These are phyloP conservation scores for Origma solitaria DNA, from an alignment of 2,113 vertebrate species.

Conservation along the genomic window DNA sequence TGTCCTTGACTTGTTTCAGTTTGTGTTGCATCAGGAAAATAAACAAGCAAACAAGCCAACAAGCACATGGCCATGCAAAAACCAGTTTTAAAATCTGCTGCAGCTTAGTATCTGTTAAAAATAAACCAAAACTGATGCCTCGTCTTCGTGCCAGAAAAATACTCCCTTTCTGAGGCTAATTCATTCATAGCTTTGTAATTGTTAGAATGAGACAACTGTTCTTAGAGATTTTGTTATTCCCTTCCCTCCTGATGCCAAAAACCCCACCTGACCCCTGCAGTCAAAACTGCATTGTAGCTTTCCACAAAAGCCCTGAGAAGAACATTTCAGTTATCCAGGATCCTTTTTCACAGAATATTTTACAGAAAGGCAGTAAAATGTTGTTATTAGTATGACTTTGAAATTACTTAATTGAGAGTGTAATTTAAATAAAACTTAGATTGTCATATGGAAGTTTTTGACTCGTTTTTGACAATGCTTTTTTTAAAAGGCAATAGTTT, in stretches of 20 bases:
- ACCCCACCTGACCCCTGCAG: slow-evolving; percentile 22
- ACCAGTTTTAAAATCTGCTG: neutral
- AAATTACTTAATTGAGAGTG: neutral
- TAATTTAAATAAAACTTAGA: neutral
- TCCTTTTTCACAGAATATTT: neutral
- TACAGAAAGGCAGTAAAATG: neutral
- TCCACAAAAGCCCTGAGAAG: neutral
- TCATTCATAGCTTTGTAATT: slow-evolving; percentile 2
- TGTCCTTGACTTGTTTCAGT: neutral
- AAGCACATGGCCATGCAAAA: neutral
- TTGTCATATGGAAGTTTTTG: neutral
- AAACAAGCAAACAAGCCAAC: neutral
- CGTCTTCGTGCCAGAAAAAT: neutral
- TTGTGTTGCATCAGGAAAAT: neutral
- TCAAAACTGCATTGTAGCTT: neutral
- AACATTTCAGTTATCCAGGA: neutral
- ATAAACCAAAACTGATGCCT: neutral
- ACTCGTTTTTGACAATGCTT: neutral
- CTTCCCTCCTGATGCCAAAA: slow-evolving; percentile 13
- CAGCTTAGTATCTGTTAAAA: neutral
- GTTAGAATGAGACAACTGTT: slow-evolving; percentile 17
- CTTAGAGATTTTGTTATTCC: neutral
- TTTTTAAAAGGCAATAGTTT: neutral
- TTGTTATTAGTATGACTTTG: neutral
- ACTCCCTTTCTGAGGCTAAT: neutral